Evolutionary conservation across 2,113 vertebrate genomes (phyloP), one percentile per base, ranked within the genome.

Genomic region (Labrus mixtus): DNA sequence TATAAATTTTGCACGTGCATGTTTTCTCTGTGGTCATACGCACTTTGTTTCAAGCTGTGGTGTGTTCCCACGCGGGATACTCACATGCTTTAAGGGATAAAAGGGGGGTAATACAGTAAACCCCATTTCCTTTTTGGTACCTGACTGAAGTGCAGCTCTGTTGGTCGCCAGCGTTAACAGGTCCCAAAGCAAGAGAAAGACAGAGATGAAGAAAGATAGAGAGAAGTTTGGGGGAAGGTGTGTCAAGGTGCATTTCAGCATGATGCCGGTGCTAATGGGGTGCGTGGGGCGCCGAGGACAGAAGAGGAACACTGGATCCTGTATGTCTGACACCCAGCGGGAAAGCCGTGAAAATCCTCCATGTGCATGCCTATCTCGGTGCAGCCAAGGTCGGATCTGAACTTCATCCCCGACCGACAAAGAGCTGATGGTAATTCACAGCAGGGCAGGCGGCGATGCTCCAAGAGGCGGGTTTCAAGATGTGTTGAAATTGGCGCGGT

Each of bases 21-120:
- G 67, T 84, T 90, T 90, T 77, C 83, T 89, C 82, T 89, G 87
- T 70, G 73, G 82, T 89, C 79, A 33, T 75, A 71, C 59, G 64
- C 86, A 87, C 90, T 91, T 91, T 82, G 82, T 90, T 87, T 93
- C 88, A 89, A 81, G 87, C 85, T 90, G 85, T 66, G 90, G 59
- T 80, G 79, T 83, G 79, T 91, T 84, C 67, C 84, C 77, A 89
- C 79, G 50, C 58, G 59, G 68, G 46, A 66, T 56, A 46, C 60
- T 56, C 84, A 59, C 67, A 65, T 45, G 48, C 78, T 61, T 78
- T 71, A 17, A 51, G 62, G 58, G 61, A 71, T 50, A 66, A 80
- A 36, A 56, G 69, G 45, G 45, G 73, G 23, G 59, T 41, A 74
- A 72, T 81, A 82, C 89, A 88, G 82, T 87, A 87, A 90, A 83